phyloP scores from a whole-genome alignment of 2,888 invertebrate species.

The Eueremaeus valkanovi region DNA sequence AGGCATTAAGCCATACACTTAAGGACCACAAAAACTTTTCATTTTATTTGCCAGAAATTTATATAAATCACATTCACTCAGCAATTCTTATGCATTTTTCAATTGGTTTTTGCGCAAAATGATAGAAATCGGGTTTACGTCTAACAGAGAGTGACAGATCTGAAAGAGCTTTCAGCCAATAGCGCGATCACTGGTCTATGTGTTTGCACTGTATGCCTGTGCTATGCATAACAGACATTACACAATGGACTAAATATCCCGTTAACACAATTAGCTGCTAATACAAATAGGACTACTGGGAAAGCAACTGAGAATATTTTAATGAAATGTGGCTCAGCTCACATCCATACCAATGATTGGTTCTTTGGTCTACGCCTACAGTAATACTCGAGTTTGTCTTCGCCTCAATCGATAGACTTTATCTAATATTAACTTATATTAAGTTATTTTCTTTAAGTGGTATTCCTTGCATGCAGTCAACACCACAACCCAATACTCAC shows the following conservation, averaged over 20 bases:
- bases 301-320: slow-evolving; percentile 27
- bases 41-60: slow-evolving; percentile 17
- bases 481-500: too few species aligned
- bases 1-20: not conserved
- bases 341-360: slow-evolving; percentile 23
- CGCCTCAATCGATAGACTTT: slow-evolving; percentile 19
- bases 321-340: slow-evolving; percentile 29
- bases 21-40: slow-evolving; percentile 25
- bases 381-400: slow-evolving; percentile 14
- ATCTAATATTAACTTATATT: slow-evolving; percentile 13
- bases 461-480: not conserved
- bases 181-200: slow-evolving; percentile 13
- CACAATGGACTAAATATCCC: slow-evolving; percentile 43
- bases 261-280: slow-evolving; percentile 46
- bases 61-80: slow-evolving; percentile 33
- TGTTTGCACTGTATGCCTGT: slow-evolving; percentile 25
- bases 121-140: slow-evolving; percentile 21
- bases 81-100: slow-evolving; percentile 27
- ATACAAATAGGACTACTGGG: slow-evolving; percentile 37
- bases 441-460: slow-evolving; percentile 11
- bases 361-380: slow-evolving; percentile 29
- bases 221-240: not conserved
- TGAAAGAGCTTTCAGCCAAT: not conserved
- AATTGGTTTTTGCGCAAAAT: slow-evolving; percentile 30
- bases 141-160: slow-evolving; percentile 32